These are phyloP conservation scores for Petroica traversi DNA, from an alignment of 2,113 vertebrate species.

Conservation along the genomic window DNA sequence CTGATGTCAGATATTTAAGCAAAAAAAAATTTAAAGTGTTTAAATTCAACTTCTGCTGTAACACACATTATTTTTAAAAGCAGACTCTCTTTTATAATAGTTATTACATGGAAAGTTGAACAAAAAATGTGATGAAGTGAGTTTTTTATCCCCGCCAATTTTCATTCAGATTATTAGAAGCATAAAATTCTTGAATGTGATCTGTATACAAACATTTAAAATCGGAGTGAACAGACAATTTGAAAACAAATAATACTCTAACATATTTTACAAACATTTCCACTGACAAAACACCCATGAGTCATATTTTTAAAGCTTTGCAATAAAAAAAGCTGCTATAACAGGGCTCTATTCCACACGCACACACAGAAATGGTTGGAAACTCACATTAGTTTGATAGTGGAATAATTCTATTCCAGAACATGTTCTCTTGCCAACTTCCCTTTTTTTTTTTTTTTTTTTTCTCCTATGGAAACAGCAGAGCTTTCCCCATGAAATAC, in stretches of 20 bases:
- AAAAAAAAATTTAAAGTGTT: neutral
- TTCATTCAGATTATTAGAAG: neutral
- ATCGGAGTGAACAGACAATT: neutral
- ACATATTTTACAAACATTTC: constrained; percentile 15
- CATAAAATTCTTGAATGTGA: neutral
- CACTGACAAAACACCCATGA: neutral
- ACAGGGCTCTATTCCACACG: neutral
- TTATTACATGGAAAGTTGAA: neutral
- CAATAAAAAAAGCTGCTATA: constrained; percentile 52
- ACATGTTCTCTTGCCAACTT: neutral
- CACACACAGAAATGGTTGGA: neutral
- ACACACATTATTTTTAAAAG: neutral
- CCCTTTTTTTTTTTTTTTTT: neutral
- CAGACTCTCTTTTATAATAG: neutral
- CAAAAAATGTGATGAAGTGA: neutral
- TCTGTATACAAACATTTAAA: neutral
- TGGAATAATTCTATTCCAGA: constrained; percentile 46
- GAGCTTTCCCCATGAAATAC: neutral
- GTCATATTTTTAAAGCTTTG: constrained; percentile 25
- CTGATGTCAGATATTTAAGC: neutral
- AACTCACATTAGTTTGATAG: constrained; percentile 24
- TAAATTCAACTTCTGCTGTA: neutral
- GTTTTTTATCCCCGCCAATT: neutral
- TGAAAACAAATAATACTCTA: neutral
- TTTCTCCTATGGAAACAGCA: constrained; percentile 2